Evolutionary conservation across 2,113 vertebrate species (phyloP).

Genomic region (Eretmochelys imbricata): DNA sequence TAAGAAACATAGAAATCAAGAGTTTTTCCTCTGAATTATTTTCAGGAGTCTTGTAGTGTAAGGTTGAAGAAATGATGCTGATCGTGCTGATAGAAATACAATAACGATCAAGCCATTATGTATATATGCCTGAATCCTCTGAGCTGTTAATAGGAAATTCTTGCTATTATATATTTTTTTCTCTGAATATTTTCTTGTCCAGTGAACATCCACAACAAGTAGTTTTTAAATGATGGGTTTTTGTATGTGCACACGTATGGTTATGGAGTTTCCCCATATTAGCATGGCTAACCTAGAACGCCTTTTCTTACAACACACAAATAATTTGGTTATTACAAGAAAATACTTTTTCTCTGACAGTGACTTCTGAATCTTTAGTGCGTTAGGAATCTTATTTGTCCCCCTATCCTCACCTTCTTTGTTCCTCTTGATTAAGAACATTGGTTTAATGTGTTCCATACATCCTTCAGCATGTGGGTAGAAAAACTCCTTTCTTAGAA

Average conservation of each 20-base stretch:
- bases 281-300: conserved; percentile 68
- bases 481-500: not conserved
- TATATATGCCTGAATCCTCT: conserved; percentile 6
- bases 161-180: conserved; percentile 18
- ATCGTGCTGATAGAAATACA: conserved; percentile 5
- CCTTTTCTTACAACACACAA: conserved; percentile 70
- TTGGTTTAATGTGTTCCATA: not conserved
- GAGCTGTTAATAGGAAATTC: conserved; percentile 42
- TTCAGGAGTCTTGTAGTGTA: conserved; percentile 29
- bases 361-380: conserved; percentile 55
- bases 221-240: conserved; percentile 62
- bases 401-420: conserved; percentile 53
- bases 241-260: conserved; percentile 54
- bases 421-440: conserved; percentile 27
- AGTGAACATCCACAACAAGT: conserved; percentile 60
- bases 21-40: conserved; percentile 16
- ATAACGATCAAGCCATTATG: conserved; percentile 34
- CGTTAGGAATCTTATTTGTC: conserved; percentile 67
- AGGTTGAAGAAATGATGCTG: not conserved
- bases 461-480: not conserved
- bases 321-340: conserved; percentile 62
- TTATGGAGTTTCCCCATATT: conserved; percentile 65
- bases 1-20: not conserved
- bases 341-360: conserved; percentile 60
- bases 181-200: conserved; percentile 23